Evolutionary conservation across 2,113 vertebrate species (phyloP), one percentile per base, ranked within the genome.

Genomic region (Pachypanchax playfairii): DNA sequence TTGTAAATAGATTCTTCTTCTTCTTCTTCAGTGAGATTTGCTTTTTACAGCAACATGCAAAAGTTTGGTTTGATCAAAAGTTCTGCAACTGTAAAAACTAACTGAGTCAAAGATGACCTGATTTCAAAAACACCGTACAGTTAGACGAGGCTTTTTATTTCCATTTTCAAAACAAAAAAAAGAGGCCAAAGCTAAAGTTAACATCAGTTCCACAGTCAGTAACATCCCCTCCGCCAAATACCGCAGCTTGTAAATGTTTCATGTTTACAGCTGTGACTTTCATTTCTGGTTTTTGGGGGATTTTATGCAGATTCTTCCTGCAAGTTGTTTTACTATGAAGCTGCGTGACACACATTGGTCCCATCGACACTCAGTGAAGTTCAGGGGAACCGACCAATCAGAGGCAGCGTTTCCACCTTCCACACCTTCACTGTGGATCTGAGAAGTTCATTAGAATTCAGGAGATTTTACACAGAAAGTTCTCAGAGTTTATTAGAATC

Each of bases 201-300:
- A 10, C 7, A 15, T 10, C 5, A 13, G 22, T 24, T 41, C 3
- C 2, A 3, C 2, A 7, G 5, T 41, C 21, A n/a, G 15, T n/a
- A 18, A 18, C 53, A 42, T 4, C n/a, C 53, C 14, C 5, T 31
- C 3, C 1, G 8, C 29, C 4, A 24, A 55, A 18, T 31, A 26
- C 17, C 33, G 17, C 52, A 41, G 10, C 17, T 28, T 56, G 22
- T 28, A 26, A 26, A 56, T 55, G 52, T 39, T 55, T 55, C 24
- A 36, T 26, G 53, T 41, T 28, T n/a, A 1, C 14, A 17, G 22
- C 15, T 38, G 6, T 26, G 8, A 12, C 2, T 54, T 38, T 41
- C 10, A 6, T 18, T 20, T 39, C 10, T n/a, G 26, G 8, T 26
- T 55, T 41, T 12, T 22, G 9, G 14, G 7, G 7, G 11, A 24